Conservation (phyloP, 2,797 vertebrate genomes). For the Tauraco hartlaubi region DNA sequence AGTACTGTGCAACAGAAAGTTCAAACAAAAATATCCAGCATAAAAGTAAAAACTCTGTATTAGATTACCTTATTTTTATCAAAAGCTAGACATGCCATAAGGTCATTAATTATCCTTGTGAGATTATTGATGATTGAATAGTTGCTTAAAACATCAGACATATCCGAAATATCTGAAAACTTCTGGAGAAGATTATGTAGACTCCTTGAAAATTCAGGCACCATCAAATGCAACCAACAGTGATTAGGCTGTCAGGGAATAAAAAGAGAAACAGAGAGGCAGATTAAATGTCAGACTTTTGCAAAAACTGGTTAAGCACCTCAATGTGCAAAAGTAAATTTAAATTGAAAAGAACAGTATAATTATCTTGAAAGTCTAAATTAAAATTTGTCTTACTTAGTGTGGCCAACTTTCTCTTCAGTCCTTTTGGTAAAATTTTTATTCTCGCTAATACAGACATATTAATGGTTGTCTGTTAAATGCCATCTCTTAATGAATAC, state of each 20-base stretch:
- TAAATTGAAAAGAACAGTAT: too few species aligned
- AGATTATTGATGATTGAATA: constrained; percentile 85
- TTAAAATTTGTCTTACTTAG: neutral
- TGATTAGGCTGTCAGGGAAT: constrained; percentile 80
- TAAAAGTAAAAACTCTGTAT: neutral
- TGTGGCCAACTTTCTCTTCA: constrained; percentile 6
- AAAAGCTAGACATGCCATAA: constrained; percentile 77
- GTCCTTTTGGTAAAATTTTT: neutral
- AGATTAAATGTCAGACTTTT: constrained; percentile 44
- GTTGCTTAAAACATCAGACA: constrained; percentile 84
- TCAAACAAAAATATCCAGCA: neutral
- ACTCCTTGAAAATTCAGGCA: constrained; percentile 80
- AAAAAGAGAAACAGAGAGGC: constrained; percentile 45
- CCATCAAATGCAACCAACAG: constrained; percentile 85
- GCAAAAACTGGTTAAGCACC: constrained; percentile 36
- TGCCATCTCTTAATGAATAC: neutral
- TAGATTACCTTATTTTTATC: constrained; percentile 78
- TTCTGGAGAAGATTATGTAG: constrained; percentile 81
- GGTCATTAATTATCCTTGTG: constrained; percentile 81
- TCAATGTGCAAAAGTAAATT: constrained; percentile 5
- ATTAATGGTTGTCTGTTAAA: constrained; percentile 14
- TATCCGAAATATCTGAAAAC: constrained; percentile 82
- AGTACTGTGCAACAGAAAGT: neutral
- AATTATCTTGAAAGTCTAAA: constrained; percentile 4
- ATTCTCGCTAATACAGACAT: neutral